These are phyloP conservation scores for Artemia sinica DNA, from an alignment of 2,888 invertebrate genomes.

Conservation along the genomic window DNA sequence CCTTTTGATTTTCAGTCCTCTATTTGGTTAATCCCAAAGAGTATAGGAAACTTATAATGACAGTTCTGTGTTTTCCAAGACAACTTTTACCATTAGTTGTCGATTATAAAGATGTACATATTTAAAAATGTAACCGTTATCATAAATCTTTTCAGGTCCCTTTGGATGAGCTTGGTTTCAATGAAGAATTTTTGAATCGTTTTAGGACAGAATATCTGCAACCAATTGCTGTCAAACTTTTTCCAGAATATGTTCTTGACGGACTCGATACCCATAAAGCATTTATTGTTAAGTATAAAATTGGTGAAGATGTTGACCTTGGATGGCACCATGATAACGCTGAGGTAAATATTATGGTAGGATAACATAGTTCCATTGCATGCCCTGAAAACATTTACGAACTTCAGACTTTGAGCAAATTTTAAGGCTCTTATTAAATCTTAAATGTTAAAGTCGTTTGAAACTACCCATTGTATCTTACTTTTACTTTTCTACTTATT, in stretches of 20 bases:
- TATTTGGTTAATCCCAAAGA: too few species aligned
- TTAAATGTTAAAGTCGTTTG: too few species aligned
- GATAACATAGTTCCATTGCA: not conserved
- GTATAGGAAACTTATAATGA: too few species aligned
- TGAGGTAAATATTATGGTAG: slow-evolving; percentile 27
- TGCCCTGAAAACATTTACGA: too few species aligned
- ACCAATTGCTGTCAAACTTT: slow-evolving; percentile 30
- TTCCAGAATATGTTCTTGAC: slow-evolving; percentile 31
- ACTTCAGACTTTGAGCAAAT: too few species aligned
- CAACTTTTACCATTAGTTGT: not conserved
- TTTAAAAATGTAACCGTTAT: not conserved
- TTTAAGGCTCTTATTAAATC: too few species aligned
- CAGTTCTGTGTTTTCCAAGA: too few species aligned
- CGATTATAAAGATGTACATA: not conserved
- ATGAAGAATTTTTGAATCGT: slow-evolving; percentile 30
- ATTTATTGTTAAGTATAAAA: slow-evolving; percentile 33
- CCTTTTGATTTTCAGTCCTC: too few species aligned
- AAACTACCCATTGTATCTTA: too few species aligned
- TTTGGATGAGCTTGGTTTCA: slow-evolving; percentile 33
- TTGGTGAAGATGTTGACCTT: slow-evolving; percentile 31
- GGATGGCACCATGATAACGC: slow-evolving; percentile 35
- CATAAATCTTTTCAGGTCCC: slow-evolving; percentile 28
- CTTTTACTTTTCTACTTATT: too few species aligned
- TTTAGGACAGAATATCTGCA: slow-evolving; percentile 31
- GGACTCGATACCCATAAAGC: slow-evolving; percentile 34